Conservation (phyloP, 64 coral and sea anemone genomes). For the Montipora sp. region DNA sequence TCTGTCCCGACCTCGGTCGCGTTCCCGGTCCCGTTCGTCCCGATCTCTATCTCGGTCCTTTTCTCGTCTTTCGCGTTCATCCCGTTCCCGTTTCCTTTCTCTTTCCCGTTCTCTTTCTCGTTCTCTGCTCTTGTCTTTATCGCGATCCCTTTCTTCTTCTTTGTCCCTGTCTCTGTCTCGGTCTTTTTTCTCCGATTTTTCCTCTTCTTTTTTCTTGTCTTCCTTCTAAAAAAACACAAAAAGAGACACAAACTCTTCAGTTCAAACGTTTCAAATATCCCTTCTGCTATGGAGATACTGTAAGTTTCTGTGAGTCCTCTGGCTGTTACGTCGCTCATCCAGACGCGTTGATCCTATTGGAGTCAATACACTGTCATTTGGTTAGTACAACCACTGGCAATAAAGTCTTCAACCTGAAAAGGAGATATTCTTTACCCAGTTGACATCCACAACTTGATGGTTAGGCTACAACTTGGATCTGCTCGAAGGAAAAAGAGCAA, state of each 20-base stretch:
- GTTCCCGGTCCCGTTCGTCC: constrained; percentile 51
- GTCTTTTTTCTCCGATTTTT: constrained; percentile 74
- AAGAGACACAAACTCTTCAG: background rate
- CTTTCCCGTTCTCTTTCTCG: constrained; percentile 80
- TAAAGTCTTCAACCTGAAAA: constrained; percentile 2
- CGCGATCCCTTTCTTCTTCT: constrained; percentile 54
- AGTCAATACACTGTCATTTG: constrained; percentile 4
- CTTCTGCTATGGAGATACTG: background rate
- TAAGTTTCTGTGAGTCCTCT: background rate
- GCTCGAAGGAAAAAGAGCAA: constrained; percentile 17
- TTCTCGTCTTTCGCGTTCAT: constrained; percentile 69
- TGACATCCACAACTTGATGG: background rate
- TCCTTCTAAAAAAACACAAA: constrained; percentile 74
- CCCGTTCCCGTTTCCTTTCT: constrained; percentile 68
- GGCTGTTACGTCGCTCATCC: background rate
- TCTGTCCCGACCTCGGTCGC: constrained; percentile 73
- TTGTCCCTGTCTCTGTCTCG: constrained; percentile 74
- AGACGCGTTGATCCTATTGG: background rate
- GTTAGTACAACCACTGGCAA: constrained; percentile 15
- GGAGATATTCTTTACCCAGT: background rate
- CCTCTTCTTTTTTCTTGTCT: constrained; percentile 92
- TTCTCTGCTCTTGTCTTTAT: constrained; percentile 49
- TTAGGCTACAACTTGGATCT: background rate
- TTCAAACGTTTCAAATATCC: too few relatives aligned
- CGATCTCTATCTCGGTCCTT: constrained; percentile 84